A percentile compares a stretch with the other conserved stretches of the same genome.
Evolutionary conservation across 2,113 vertebrate species (phyloP).

Genomic region (Hemibagrus wyckioides): DNA sequence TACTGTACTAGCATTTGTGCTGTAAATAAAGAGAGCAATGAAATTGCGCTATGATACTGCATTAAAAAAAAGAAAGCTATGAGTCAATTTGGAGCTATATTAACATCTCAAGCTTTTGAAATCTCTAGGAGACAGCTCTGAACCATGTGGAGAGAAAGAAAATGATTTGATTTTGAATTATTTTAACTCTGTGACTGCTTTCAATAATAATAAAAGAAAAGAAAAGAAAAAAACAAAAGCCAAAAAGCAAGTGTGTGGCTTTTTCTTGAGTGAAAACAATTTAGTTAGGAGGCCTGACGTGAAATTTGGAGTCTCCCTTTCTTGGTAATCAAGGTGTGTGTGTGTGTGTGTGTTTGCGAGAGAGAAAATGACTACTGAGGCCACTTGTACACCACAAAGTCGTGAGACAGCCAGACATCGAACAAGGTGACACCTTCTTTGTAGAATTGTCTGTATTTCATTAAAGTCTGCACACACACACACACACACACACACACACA

Average conservation of each 20-base stretch:
- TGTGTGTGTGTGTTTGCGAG: slow-evolving; percentile 2
- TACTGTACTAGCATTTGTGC: background rate
- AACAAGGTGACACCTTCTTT: slow-evolving; percentile 15
- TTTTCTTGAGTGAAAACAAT: background rate
- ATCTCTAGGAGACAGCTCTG: background rate
- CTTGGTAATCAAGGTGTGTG: background rate
- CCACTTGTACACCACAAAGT: slow-evolving; percentile 10
- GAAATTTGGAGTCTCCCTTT: background rate
- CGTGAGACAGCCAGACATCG: slow-evolving; percentile 18
- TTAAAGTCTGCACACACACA: background rate
- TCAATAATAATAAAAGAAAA: no score
- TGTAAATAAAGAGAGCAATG: background rate
- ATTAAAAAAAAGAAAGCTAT: background rate
- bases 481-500: background rate
- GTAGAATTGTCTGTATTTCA: background rate
- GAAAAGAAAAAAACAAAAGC: no score
- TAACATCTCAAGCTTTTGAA: background rate
- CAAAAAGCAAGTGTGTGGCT: background rate
- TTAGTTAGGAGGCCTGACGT: background rate
- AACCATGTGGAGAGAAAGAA: background rate
- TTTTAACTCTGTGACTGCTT: background rate
- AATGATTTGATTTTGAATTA: background rate
- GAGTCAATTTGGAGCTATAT: background rate
- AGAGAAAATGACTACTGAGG: background rate
- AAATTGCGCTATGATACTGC: background rate